Evolutionary conservation across 2,797 vertebrate genomes (phyloP).

Genomic region (Hypotaenidia philippensis): DNA sequence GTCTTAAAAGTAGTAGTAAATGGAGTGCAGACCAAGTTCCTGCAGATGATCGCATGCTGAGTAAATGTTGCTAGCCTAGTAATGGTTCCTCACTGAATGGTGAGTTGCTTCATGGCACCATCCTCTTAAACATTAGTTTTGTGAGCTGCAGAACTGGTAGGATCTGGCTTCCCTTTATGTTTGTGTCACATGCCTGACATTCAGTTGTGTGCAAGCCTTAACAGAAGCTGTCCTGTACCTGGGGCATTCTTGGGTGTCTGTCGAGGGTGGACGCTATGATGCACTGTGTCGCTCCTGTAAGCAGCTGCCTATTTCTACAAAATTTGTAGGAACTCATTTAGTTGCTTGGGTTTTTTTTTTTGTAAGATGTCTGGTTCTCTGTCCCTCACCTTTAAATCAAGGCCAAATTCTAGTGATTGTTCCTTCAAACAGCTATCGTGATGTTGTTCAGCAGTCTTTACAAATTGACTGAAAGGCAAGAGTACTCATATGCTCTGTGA

Average conservation of each 20-base stretch:
- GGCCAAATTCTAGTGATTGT: neutral
- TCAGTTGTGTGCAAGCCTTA: slow-evolving; percentile 4
- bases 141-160: slow-evolving; percentile 49
- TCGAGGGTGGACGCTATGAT: neutral
- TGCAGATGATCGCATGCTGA: neutral
- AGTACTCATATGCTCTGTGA: neutral
- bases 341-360: neutral
- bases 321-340: neutral
- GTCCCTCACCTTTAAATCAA: neutral
- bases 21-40: neutral
- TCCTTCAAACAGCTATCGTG: neutral
- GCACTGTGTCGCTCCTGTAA: neutral
- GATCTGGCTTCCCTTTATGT: neutral
- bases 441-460: rapidly evolving
- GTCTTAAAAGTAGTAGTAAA: neutral
- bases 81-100: neutral
- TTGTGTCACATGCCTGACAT: neutral
- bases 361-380: neutral
- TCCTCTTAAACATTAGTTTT: neutral
- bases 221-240: slow-evolving; percentile 29
- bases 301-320: neutral
- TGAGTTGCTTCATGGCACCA: neutral
- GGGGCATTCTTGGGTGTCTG: neutral
- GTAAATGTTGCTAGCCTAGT: neutral
- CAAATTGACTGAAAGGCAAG: neutral